phyloP scores from a whole-genome alignment of 1,140 invertebrate genomes.

The Heliconius hewitsoni region DNA sequence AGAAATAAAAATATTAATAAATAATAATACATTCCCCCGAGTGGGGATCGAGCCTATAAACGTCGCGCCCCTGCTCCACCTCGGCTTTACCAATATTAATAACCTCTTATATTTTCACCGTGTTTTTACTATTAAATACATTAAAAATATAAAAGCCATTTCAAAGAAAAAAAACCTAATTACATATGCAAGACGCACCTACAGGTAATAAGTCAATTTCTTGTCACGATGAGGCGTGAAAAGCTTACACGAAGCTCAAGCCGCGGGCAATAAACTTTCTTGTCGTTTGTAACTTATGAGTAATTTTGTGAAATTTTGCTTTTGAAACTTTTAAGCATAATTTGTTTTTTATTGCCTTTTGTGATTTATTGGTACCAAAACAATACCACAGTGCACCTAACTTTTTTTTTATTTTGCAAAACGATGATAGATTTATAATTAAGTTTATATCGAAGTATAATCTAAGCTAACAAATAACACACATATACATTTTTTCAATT shows the following conservation, averaged over 20 bases:
- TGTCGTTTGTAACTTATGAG: slow-evolving; percentile 29
- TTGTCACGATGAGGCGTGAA: slow-evolving; percentile 54
- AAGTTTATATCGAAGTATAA: neutral
- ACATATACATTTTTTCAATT: neutral
- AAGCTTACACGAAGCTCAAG: slow-evolving; percentile 43
- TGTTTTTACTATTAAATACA: neutral
- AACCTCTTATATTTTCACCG: neutral
- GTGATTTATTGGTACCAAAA: neutral
- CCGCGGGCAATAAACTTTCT: slow-evolving; percentile 60
- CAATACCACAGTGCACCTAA: neutral
- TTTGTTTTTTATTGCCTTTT: neutral
- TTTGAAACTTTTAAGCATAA: neutral
- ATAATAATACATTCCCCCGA: no score
- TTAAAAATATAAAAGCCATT: no score
- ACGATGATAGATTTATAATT: neutral
- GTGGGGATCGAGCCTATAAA: no score
- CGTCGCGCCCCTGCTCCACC: no score
- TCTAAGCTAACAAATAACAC: neutral
- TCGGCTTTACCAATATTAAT: neutral
- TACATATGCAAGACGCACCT: slow-evolving; percentile 40
- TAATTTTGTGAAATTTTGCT: slow-evolving; percentile 15
- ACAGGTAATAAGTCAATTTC: slow-evolving; percentile 39
- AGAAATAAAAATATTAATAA: no score
- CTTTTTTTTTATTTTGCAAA: neutral
- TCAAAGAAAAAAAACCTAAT: slow-evolving; percentile 29